Evolutionary conservation across 2,888 invertebrate genomes (phyloP).

Genomic region (Tachina lurida): DNA sequence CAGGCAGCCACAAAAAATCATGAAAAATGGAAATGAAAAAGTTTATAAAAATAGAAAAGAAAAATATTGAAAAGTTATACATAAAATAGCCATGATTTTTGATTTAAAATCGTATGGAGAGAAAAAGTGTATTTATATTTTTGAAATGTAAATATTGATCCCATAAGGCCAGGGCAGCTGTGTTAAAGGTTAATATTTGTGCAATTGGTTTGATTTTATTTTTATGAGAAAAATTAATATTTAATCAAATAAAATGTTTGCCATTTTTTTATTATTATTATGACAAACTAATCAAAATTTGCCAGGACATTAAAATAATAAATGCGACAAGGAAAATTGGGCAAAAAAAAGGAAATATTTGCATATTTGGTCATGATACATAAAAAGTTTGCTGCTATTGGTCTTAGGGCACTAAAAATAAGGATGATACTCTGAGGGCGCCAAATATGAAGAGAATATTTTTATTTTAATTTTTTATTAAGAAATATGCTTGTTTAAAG

Average conservation of each 20-base stretch:
- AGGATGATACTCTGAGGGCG: not conserved
- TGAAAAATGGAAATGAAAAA: not conserved
- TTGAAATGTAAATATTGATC: slow-evolving; percentile 44
- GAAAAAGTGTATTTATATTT: not conserved
- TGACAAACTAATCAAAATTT: slow-evolving; percentile 38
- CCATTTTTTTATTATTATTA: not conserved
- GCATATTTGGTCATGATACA: not conserved
- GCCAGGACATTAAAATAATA: not conserved
- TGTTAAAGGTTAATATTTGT: slow-evolving; percentile 46
- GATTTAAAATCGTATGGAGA: slow-evolving; percentile 31
- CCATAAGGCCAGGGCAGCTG: slow-evolving; percentile 33
- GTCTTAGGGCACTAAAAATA: too few relatives aligned
- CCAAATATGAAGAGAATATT: too few relatives aligned
- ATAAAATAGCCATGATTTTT: slow-evolving; percentile 55
- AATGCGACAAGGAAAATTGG: not conserved
- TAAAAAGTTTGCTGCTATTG: not conserved
- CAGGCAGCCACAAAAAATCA: not conserved
- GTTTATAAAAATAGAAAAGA: not conserved
- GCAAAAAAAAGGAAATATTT: not conserved
- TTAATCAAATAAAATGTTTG: slow-evolving; percentile 33
- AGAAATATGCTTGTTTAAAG: too few relatives aligned
- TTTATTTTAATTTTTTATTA: too few relatives aligned
- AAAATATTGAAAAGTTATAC: slow-evolving; percentile 37
- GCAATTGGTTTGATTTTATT: not conserved
- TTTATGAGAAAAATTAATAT: slow-evolving; percentile 20